A percentile compares a stretch with the other conserved stretches of the same genome.
phyloP scores from a whole-genome alignment of 2,888 invertebrate species.

The Liopterus haemorrhoidalis region DNA sequence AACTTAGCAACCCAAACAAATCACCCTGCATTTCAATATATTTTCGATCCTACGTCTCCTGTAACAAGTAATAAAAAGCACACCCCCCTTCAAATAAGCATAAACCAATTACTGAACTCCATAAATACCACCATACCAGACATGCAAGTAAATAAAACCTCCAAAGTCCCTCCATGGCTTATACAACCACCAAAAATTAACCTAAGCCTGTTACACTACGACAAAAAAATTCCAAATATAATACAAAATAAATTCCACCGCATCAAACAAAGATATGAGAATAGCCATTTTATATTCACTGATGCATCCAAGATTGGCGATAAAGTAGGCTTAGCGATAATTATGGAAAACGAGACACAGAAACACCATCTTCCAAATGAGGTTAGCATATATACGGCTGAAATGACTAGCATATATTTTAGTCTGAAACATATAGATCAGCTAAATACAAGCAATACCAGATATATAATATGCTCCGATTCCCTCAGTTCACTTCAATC shows the following conservation, averaged over 20 bases:
- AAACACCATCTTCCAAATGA: neutral
- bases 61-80: no score
- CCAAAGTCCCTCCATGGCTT: slow-evolving; percentile 1
- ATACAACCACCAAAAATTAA: slow-evolving; percentile 3
- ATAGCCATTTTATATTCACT: slow-evolving; percentile 2
- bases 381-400: slow-evolving; percentile 5
- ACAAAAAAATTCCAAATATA: neutral
- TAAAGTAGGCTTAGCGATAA: neutral
- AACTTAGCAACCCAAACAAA: neutral
- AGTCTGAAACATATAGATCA: neutral
- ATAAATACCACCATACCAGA: slow-evolving; percentile 5
- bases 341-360: neutral
- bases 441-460: neutral
- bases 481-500: no score
- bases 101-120: neutral
- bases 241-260: slow-evolving; percentile 1
- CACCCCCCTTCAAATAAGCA: no score
- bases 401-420: slow-evolving; percentile 2
- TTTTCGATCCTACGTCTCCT: neutral
- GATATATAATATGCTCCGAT: no score
- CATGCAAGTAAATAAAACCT: neutral
- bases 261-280: neutral
- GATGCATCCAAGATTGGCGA: slow-evolving; percentile 1
- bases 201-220: neutral
- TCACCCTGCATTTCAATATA: neutral